Evolutionary conservation across 2,888 invertebrate species (phyloP).

Genomic region (Catotricha subobsoleta): DNA sequence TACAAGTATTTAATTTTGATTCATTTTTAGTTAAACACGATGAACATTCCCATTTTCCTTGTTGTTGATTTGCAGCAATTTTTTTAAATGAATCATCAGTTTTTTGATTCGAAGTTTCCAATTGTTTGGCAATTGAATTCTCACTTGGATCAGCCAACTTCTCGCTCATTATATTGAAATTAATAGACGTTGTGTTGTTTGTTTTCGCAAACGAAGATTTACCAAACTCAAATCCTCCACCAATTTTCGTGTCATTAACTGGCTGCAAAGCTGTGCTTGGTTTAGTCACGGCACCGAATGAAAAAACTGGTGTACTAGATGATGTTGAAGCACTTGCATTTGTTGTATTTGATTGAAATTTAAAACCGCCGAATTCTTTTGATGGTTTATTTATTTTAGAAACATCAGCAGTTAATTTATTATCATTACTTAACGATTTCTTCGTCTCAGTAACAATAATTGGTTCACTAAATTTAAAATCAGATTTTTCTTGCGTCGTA

Average conservation of each 20-base stretch:
- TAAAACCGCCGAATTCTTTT: constrained; percentile 19
- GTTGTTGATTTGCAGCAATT: constrained; percentile 13
- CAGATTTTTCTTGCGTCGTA: background rate
- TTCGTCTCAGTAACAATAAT: constrained; percentile 21
- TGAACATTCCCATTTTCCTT: constrained; percentile 46
- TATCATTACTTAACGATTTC: too few relatives aligned
- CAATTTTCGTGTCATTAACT: background rate
- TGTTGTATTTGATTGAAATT: constrained; percentile 8
- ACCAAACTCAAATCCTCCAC: background rate
- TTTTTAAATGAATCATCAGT: constrained; percentile 34
- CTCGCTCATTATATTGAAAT: too few relatives aligned
- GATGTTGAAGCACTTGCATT: too few relatives aligned
- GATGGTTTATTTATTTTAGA: constrained; percentile 7
- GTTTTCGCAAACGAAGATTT: background rate
- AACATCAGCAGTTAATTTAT: background rate
- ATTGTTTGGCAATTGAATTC: too few relatives aligned
- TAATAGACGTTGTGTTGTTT: background rate
- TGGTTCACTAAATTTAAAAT: constrained; percentile 36
- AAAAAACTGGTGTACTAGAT: too few relatives aligned
- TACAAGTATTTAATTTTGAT: too few relatives aligned
- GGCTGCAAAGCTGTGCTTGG: background rate
- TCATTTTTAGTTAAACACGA: too few relatives aligned
- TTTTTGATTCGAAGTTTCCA: too few relatives aligned
- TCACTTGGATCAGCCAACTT: too few relatives aligned
- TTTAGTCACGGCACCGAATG: too few relatives aligned